Percentiles rank a stretch among this genome's conserved stretches.
These are phyloP conservation scores for Netelia fuscicornis DNA, from an alignment of 2,888 invertebrate species.

Conservation along the genomic window DNA sequence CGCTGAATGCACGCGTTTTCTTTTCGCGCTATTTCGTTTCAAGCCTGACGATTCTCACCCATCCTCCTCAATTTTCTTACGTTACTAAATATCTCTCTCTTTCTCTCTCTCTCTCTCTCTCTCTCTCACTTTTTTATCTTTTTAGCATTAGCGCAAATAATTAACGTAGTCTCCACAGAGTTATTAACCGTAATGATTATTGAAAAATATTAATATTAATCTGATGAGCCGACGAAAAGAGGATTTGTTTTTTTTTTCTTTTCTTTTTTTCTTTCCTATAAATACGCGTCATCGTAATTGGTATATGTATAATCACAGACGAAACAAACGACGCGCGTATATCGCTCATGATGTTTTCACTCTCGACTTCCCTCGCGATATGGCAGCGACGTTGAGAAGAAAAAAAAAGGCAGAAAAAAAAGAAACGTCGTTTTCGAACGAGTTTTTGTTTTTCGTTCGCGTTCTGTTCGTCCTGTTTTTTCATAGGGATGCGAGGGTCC, in stretches of 20 bases:
- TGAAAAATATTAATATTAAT: conserved; percentile 53
- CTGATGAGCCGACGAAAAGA: conserved; percentile 33
- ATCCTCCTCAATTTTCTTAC: conserved; percentile 29
- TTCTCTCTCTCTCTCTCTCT: conserved; percentile 23
- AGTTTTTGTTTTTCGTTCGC: background rate
- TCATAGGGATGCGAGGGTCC: background rate
- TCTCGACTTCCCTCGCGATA: conserved; percentile 17
- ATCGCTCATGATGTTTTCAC: conserved; percentile 32
- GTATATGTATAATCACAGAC: conserved; percentile 46
- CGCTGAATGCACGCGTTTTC: conserved; percentile 75
- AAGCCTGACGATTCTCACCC: conserved; percentile 47
- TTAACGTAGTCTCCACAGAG: conserved; percentile 43
- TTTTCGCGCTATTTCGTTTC: conserved; percentile 21
- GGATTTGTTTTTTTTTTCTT: too few relatives aligned
- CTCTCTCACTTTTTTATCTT: conserved; percentile 28
- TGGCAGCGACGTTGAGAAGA: conserved; percentile 18
- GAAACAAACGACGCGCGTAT: conserved; percentile 30
- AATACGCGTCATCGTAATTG: conserved; percentile 53
- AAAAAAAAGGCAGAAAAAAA: conserved; percentile 24
- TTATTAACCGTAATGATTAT: conserved; percentile 43
- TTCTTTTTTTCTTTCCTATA: background rate
- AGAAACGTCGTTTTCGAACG: background rate
- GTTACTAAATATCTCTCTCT: conserved; percentile 12
- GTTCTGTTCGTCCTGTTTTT: background rate
- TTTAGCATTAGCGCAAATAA: conserved; percentile 66